Percentiles rank a stretch among this genome's conserved stretches.
These are phyloP conservation scores for Dorcus parallelipipedus DNA, from an alignment of 2,888 invertebrate genomes.

Conservation along the genomic window DNA sequence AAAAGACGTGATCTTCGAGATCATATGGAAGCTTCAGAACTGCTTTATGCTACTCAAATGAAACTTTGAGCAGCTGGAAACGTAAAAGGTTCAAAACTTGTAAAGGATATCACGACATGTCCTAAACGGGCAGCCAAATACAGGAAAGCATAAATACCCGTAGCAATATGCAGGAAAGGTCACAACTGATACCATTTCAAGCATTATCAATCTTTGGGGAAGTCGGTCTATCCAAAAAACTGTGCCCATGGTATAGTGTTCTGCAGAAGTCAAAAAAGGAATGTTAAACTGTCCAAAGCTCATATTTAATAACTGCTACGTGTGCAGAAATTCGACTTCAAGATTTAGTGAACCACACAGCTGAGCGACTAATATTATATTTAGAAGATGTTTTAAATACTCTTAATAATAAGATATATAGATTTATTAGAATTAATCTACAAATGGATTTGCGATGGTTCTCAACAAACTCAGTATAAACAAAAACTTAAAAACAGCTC, in stretches of 20 bases:
- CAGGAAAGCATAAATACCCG: no score
- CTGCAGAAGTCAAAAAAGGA: constrained; percentile 22
- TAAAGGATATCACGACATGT: no score
- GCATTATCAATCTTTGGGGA: constrained; percentile 5
- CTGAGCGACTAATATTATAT: neutral
- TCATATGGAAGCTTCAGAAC: no score
- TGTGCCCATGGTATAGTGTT: constrained; percentile 14
- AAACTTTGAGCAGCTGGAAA: no score
- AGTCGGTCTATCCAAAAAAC: constrained; percentile 11
- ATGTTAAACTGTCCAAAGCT: constrained; percentile 20
- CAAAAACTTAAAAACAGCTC: constrained; percentile 7
- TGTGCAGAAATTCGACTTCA: constrained; percentile 2
- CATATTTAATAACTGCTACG: constrained; percentile 19
- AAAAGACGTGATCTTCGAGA: no score
- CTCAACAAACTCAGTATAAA: constrained; percentile 10
- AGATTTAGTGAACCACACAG: constrained; percentile 13
- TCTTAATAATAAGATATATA: no score
- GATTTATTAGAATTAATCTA: constrained; percentile 12
- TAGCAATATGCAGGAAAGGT: no score
- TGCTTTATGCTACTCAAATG: no score
- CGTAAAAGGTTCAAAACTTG: no score
- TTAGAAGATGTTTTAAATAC: constrained; percentile 7
- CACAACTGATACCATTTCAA: neutral
- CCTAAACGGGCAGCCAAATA: no score
- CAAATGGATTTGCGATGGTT: constrained; percentile 24